phyloP scores from a whole-genome alignment of 2,888 invertebrate genomes.

The Stenolophus ochropezus region DNA sequence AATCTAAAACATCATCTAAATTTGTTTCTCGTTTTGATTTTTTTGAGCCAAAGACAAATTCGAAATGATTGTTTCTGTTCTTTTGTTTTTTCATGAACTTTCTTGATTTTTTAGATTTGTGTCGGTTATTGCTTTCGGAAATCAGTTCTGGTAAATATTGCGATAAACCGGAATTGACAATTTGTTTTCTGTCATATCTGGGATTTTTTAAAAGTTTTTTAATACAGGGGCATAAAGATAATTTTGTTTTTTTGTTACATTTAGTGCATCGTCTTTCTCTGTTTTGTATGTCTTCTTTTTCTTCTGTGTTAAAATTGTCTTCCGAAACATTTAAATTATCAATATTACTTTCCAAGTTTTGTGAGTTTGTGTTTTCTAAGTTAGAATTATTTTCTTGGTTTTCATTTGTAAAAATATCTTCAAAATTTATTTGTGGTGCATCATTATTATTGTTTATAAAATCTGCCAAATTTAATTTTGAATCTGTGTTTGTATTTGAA shows the following conservation, averaged over 20 bases:
- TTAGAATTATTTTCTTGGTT: not conserved
- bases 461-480: not conserved
- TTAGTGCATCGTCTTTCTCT: not conserved
- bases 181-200: constrained; percentile 38
- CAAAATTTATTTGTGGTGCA: not conserved
- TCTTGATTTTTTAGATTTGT: not conserved
- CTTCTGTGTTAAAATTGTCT: not conserved
- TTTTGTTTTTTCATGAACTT: not conserved
- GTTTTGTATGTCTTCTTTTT: not conserved
- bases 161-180: constrained; percentile 37
- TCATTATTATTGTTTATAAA: not conserved
- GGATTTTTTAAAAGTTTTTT: constrained; percentile 52
- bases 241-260: not conserved
- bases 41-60: not conserved
- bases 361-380: not conserved
- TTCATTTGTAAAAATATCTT: not conserved
- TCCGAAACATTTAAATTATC: not conserved
- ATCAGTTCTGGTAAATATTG: constrained; percentile 59
- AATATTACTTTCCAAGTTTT: not conserved
- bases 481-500: no score
- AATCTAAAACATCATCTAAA: not conserved
- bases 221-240: constrained; percentile 48
- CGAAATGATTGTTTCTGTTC: not conserved
- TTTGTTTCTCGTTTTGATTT: not conserved
- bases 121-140: not conserved